Conservation (phyloP, 2,888 invertebrate species). For the Amphiduros pacificus region DNA sequence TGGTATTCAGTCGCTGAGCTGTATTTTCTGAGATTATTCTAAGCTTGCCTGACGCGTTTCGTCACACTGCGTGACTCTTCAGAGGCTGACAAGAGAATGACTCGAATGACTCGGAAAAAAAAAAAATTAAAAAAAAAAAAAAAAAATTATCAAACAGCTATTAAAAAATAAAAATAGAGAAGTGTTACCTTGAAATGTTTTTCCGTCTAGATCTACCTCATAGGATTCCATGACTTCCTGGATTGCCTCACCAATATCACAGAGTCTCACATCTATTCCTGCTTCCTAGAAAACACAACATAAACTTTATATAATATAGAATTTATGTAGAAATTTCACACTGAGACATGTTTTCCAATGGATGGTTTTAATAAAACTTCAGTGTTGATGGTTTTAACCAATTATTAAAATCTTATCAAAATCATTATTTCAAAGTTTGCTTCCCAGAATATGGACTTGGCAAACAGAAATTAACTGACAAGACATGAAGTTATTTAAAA, state of each 20-base stretch:
- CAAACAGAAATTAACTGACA: not conserved
- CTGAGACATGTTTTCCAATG: too few relatives aligned
- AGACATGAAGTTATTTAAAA: too few relatives aligned
- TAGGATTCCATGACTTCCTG: constrained; percentile 99
- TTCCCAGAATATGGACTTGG: not conserved
- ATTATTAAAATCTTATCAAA: not conserved
- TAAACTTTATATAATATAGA: constrained; percentile 1
- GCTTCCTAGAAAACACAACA: constrained; percentile 66
- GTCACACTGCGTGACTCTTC: too few relatives aligned
- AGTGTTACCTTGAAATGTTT: constrained; percentile 80
- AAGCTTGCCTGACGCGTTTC: too few relatives aligned
- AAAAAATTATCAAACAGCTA: not conserved
- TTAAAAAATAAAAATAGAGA: too few relatives aligned
- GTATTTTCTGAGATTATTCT: too few relatives aligned
- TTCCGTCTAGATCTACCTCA: constrained; percentile 95
- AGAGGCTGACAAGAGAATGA: too few relatives aligned
- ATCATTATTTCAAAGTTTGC: not conserved
- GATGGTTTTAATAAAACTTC: not conserved
- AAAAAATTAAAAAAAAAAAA: not conserved
- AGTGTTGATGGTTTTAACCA: not conserved
- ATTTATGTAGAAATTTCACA: too few relatives aligned
- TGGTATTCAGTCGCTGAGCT: too few relatives aligned
- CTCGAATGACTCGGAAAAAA: too few relatives aligned
- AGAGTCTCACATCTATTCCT: constrained; percentile 95
- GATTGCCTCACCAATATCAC: constrained; percentile 93